A percentile compares a stretch with the other conserved stretches of the same genome.
Evolutionary conservation across 2,888 invertebrate genomes (phyloP).

Genomic region (Iphiclides podalirius): DNA sequence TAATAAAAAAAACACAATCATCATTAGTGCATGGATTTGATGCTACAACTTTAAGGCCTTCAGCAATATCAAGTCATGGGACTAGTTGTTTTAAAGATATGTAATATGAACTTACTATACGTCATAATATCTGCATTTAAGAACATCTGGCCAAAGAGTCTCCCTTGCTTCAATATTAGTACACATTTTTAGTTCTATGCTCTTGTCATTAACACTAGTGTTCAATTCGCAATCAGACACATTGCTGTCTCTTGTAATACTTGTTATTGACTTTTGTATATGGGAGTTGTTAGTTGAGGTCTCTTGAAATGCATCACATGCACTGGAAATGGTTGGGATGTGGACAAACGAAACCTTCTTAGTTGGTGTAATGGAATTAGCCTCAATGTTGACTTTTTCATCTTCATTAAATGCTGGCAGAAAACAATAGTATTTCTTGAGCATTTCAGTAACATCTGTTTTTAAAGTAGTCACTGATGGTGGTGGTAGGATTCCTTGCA

Average conservation of each 20-base stretch:
- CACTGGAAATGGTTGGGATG: slow-evolving; percentile 43
- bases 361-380: slow-evolving; percentile 57
- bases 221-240: slow-evolving; percentile 44
- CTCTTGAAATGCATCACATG: slow-evolving; percentile 28
- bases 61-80: too few species aligned
- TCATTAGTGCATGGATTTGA: too few species aligned
- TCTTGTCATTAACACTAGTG: slow-evolving; percentile 51
- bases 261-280: slow-evolving; percentile 14
- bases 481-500: slow-evolving; percentile 87
- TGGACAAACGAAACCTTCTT: slow-evolving; percentile 65
- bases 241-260: slow-evolving; percentile 28
- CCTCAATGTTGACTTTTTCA: slow-evolving; percentile 46
- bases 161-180: slow-evolving; percentile 58
- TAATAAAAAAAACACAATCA: too few species aligned
- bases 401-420: slow-evolving; percentile 70
- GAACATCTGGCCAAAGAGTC: slow-evolving; percentile 80
- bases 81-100: too few species aligned
- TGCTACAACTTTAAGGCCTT: too few species aligned
- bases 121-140: slow-evolving; percentile 84
- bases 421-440: slow-evolving; percentile 79
- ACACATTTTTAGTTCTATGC: slow-evolving; percentile 53
- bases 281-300: slow-evolving; percentile 14
- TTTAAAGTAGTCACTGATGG: slow-evolving; percentile 86
- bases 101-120: slow-evolving; percentile 81
- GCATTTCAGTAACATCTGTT: slow-evolving; percentile 83